These are phyloP conservation scores for Vidua chalybeata DNA, from an alignment of 2,113 vertebrate genomes.

Conservation along the genomic window DNA sequence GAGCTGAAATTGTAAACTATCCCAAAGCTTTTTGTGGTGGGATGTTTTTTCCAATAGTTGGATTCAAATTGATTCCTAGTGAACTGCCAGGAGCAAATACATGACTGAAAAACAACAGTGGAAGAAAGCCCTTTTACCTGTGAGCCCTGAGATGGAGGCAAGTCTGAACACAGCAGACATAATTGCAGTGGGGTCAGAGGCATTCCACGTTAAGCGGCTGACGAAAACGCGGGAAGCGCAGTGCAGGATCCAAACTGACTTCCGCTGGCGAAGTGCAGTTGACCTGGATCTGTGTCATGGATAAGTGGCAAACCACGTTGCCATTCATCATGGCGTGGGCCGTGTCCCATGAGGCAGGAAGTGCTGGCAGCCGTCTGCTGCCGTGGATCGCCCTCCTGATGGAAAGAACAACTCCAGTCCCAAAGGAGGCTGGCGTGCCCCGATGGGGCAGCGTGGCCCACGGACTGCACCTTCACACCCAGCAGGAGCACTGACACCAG, in stretches of 20 bases:
- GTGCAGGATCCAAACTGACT: background rate
- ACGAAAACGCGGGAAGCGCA: background rate
- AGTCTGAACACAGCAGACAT: background rate
- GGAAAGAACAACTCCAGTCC: accelerated
- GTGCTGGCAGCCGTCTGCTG: background rate
- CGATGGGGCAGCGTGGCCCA: accelerated
- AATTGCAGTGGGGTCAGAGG: background rate
- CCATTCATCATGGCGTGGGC: accelerated
- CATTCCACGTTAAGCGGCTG: background rate
- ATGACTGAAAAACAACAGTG: background rate
- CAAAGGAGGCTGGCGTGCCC: background rate
- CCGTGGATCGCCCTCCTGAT: background rate
- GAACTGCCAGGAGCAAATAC: background rate
- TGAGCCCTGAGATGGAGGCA: background rate
- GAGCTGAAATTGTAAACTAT: background rate
- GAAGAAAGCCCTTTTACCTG: background rate
- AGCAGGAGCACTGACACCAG: background rate
- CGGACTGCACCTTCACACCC: accelerated
- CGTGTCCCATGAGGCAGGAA: accelerated
- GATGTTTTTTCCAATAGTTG: background rate
- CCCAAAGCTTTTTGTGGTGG: background rate
- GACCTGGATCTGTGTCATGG: background rate
- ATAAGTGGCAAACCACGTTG: background rate
- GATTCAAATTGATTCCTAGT: background rate
- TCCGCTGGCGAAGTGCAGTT: background rate